phyloP scores from a whole-genome alignment of 2,797 vertebrate species.

The Labroides dimidiatus region DNA sequence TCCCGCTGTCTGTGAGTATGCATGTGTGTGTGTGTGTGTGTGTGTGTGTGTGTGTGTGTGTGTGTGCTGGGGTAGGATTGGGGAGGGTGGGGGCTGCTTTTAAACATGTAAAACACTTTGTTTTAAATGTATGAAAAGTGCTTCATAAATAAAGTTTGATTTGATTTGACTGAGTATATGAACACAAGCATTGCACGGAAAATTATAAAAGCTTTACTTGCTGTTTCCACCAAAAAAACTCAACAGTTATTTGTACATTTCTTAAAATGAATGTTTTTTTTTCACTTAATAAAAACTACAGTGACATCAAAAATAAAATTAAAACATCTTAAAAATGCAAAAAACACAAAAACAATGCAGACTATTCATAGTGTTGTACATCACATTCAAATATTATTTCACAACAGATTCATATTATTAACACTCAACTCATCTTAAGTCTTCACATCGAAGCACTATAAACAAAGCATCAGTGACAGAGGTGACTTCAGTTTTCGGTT shows the following conservation, averaged over 20 bases:
- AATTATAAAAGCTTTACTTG: background rate
- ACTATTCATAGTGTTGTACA: background rate
- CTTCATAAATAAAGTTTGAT: no score
- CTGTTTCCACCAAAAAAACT: no score
- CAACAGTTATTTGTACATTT: no score
- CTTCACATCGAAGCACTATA: background rate
- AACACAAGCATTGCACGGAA: background rate
- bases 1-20: no score
- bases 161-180: no score
- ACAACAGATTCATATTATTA: background rate
- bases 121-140: no score
- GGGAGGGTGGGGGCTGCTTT: no score
- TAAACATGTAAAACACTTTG: no score
- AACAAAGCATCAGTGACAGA: background rate
- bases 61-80: no score
- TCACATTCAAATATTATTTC: background rate
- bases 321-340: background rate
- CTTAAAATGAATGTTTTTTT: no score
- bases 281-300: background rate
- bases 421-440: background rate
- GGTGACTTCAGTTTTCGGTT: background rate
- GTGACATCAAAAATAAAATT: background rate
- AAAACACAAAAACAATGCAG: background rate
- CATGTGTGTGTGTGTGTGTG: no score
- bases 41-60: no score